These are phyloP conservation scores for Himantopus leucocephalus DNA, from an alignment of 2,113 vertebrate genomes.

Conservation along the genomic window DNA sequence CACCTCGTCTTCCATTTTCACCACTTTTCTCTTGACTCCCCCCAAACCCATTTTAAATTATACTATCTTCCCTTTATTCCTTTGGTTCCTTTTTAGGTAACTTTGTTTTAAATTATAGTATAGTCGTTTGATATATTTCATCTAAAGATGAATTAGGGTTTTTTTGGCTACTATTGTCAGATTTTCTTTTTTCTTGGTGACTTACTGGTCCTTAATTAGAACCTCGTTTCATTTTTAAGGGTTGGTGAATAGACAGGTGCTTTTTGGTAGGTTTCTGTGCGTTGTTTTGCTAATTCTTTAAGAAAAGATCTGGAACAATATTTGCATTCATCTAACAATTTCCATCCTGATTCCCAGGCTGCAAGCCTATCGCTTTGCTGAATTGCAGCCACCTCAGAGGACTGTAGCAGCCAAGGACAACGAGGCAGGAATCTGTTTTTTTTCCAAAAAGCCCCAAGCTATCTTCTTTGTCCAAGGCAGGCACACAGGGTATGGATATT, in stretches of 20 bases:
- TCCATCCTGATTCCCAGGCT: slow-evolving; percentile 13
- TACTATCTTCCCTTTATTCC: not conserved
- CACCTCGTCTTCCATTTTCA: not conserved
- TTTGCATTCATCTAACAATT: slow-evolving; percentile 24
- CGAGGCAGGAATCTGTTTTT: slow-evolving; percentile 1
- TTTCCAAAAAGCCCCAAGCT: slow-evolving; percentile 37
- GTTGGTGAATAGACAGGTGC: not conserved
- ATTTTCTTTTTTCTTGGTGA: not conserved
- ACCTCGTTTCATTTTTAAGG: not conserved
- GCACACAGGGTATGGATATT: slow-evolving; percentile 10
- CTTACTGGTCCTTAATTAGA: not conserved
- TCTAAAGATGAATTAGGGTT: not conserved
- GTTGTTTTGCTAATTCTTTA: not conserved
- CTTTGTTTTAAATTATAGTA: not conserved
- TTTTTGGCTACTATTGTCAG: not conserved
- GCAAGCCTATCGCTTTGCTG: not conserved
- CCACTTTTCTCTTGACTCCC: not conserved
- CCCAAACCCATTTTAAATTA: not conserved
- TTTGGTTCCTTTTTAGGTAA: not conserved
- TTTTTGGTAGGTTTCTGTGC: not conserved
- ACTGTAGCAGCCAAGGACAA: slow-evolving; percentile 29
- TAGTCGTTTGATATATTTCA: not conserved
- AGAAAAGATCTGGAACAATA: not conserved
- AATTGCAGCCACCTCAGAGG: slow-evolving; percentile 21
- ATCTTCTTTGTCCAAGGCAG: slow-evolving; percentile 40